Evolutionary conservation across 2,797 vertebrate species (phyloP).

Genomic region (Steatocranus sp.): DNA sequence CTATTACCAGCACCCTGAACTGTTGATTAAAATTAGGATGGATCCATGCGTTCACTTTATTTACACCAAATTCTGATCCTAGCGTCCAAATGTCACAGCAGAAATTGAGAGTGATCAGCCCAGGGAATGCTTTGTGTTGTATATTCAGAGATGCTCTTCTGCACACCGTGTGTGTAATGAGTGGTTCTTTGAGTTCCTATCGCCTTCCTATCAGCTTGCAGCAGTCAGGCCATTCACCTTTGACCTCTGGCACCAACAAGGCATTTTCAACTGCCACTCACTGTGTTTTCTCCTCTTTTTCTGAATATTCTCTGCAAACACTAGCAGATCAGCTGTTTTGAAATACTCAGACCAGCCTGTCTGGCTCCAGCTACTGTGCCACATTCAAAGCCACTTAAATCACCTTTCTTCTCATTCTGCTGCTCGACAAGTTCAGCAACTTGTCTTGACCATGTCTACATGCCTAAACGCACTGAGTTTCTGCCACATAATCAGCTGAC

Average conservation of each 20-base stretch:
- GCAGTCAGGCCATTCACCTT: rapidly evolving
- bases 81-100: background rate
- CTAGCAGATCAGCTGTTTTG: background rate
- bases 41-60: background rate
- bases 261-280: background rate
- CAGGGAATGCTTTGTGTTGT: background rate
- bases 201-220: background rate
- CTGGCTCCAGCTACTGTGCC: background rate
- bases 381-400: background rate
- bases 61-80: background rate
- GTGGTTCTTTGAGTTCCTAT: background rate
- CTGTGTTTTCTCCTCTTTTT: background rate
- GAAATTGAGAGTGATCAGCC: background rate
- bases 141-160: background rate
- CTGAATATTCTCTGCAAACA: background rate
- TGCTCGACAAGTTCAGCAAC: background rate
- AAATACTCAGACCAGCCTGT: background rate
- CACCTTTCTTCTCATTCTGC: background rate
- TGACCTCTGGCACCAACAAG: background rate
- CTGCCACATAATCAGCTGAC: background rate
- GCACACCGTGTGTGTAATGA: background rate
- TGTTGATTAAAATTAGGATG: background rate
- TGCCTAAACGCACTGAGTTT: background rate
- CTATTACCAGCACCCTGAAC: rapidly evolving
- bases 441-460: background rate